Conservation (phyloP, 2,113 vertebrate species). For the Anolis carolinensis region DNA sequence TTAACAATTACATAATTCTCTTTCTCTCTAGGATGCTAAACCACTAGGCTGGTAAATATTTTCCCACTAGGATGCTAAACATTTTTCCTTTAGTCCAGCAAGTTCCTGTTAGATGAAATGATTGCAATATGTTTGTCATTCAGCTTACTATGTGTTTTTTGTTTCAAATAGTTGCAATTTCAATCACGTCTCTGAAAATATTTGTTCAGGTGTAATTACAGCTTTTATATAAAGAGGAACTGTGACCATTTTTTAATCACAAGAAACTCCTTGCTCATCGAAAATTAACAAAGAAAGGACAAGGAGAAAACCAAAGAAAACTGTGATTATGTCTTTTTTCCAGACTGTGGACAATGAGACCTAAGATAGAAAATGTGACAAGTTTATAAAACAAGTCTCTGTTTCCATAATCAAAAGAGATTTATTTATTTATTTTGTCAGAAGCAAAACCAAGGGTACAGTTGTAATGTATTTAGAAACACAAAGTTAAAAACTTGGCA, state of each 20-base stretch:
- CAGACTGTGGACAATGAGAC: not conserved
- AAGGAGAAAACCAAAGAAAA: not conserved
- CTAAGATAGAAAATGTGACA: not conserved
- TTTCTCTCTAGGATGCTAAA: not conserved
- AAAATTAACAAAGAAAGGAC: not conserved
- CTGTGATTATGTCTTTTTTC: not conserved
- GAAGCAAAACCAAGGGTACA: too few species aligned
- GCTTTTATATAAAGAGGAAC: not conserved
- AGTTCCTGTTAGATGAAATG: not conserved
- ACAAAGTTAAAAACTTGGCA: too few species aligned
- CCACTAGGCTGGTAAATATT: constrained; percentile 1
- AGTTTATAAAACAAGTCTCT: not conserved
- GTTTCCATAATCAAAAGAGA: not conserved
- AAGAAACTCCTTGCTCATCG: not conserved
- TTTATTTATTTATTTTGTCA: too few species aligned
- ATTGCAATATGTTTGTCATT: not conserved
- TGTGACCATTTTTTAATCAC: not conserved
- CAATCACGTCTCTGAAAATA: not conserved
- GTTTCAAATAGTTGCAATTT: constrained; percentile 1
- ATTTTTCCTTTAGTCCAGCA: not conserved
- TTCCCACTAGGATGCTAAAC: constrained; percentile 7
- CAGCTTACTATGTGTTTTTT: not conserved
- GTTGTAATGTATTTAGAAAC: too few species aligned
- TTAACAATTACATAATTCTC: constrained; percentile 12
- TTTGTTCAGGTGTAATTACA: not conserved